Evolutionary conservation across 2,888 invertebrate genomes (phyloP).

Genomic region (Lottia gigantea): DNA sequence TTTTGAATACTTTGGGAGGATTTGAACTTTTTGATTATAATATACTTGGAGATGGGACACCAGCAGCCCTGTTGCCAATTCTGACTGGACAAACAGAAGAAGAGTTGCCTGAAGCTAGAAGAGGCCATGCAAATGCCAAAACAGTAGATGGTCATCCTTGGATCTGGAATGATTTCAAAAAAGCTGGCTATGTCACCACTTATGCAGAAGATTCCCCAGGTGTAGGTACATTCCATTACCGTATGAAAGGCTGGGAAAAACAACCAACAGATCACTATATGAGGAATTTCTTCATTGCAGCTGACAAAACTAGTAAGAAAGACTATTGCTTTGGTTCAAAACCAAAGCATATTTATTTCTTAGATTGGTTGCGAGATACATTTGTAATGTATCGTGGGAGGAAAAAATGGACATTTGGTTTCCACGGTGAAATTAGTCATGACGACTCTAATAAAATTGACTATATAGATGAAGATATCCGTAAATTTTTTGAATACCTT

Average conservation of each 20-base stretch:
- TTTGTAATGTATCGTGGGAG: constrained; percentile 73
- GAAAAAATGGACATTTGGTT: constrained; percentile 80
- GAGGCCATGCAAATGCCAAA: constrained; percentile 75
- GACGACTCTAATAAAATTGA: constrained; percentile 83
- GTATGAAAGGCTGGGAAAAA: constrained; percentile 84
- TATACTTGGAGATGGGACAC: constrained; percentile 47
- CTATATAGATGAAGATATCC: constrained; percentile 80
- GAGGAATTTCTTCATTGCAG: constrained; percentile 6
- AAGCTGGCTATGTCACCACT: constrained; percentile 73
- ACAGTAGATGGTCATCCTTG: constrained; percentile 83
- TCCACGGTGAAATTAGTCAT: constrained; percentile 88
- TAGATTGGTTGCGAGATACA: constrained; percentile 70
- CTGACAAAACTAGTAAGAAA: constrained; percentile 16
- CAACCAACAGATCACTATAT: constrained; percentile 58
- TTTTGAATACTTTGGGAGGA: constrained; percentile 34
- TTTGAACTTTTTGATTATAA: constrained; percentile 43
- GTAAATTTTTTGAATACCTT: constrained; percentile 72
- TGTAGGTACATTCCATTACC: constrained; percentile 88
- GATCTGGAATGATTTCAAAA: constrained; percentile 82
- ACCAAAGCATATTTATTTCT: constrained; percentile 72
- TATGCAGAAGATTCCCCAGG: constrained; percentile 87
- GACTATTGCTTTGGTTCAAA: constrained; percentile 76
- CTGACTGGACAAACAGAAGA: constrained; percentile 34
- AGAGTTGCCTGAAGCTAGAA: constrained; percentile 5
- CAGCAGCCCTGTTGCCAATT: constrained; percentile 41